A percentile compares a stretch with the other conserved stretches of the same genome.
Evolutionary conservation across 2,113 vertebrate species (phyloP).

Genomic region (Geococcyx californianus): DNA sequence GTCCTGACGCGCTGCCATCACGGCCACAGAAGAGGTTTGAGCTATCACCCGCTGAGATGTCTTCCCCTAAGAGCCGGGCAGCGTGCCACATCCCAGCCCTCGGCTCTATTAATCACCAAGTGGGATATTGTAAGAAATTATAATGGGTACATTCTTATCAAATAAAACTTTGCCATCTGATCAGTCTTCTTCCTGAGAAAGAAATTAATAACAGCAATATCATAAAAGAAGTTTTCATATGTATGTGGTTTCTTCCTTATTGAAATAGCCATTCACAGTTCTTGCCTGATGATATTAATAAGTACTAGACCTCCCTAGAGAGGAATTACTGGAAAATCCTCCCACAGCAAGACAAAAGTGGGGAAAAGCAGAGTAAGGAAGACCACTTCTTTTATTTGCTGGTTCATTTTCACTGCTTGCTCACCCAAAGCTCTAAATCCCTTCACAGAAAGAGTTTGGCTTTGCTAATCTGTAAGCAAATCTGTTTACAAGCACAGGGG

Average conservation of each 20-base stretch:
- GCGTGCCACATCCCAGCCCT: neutral
- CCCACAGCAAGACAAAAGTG: neutral
- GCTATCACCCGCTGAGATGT: neutral
- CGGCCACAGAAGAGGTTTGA: neutral
- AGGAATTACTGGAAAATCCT: neutral
- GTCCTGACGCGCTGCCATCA: neutral
- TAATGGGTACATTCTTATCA: neutral
- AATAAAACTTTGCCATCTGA: neutral
- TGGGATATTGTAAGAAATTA: neutral
- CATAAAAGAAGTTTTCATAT: neutral
- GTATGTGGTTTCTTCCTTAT: neutral
- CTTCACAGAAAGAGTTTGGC: neutral
- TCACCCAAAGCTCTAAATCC: slow-evolving; percentile 2
- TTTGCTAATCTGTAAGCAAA: neutral
- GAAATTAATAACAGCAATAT: neutral
- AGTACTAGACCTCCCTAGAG: neutral
- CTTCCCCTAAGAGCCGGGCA: neutral
- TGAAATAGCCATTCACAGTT: neutral
- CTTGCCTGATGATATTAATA: neutral
- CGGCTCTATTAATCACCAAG: neutral
- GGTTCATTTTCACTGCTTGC: neutral
- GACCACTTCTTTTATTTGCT: neutral
- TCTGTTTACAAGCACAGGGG: neutral
- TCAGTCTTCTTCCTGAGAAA: neutral
- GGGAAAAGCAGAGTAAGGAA: neutral